Conservation (phyloP, 2,888 invertebrate genomes). For the Cantharis rufa region DNA sequence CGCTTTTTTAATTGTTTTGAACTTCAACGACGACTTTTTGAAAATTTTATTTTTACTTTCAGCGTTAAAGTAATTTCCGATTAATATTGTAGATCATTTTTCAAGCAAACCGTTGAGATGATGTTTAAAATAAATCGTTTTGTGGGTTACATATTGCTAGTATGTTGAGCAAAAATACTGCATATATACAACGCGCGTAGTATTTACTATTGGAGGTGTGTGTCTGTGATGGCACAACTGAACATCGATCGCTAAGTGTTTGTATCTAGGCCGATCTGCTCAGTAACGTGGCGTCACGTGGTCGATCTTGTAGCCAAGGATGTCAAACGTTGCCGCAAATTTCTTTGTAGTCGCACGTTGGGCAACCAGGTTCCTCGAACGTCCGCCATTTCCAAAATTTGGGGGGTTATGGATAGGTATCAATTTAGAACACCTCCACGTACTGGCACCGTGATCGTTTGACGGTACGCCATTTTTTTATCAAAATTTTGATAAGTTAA, state of each 20-base stretch:
- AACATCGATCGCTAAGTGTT: constrained; percentile 63
- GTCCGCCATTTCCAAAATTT: constrained; percentile 68
- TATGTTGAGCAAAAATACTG: background rate
- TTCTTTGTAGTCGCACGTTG: constrained; percentile 59
- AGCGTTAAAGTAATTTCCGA: background rate
- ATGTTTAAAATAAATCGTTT: background rate
- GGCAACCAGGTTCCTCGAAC: constrained; percentile 64
- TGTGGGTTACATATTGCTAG: background rate
- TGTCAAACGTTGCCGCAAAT: constrained; percentile 55
- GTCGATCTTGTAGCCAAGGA: constrained; percentile 65
- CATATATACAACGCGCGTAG: background rate
- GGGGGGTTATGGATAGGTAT: constrained; percentile 62
- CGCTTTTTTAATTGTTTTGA: background rate
- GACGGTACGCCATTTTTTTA: constrained; percentile 61
- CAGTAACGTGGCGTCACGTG: constrained; percentile 68
- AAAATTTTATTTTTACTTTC: background rate
- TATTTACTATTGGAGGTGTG: constrained; percentile 58
- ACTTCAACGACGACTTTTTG: accelerated
- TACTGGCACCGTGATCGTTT: constrained; percentile 58
- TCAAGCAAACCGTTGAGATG: background rate
- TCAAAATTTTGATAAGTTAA: background rate
- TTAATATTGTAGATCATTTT: background rate
- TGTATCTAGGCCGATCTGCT: constrained; percentile 64
- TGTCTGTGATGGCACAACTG: constrained; percentile 67
- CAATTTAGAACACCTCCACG: constrained; percentile 63